These are phyloP conservation scores for Leptodactylus fuscus DNA, from an alignment of 2,113 vertebrate species.

Conservation along the genomic window DNA sequence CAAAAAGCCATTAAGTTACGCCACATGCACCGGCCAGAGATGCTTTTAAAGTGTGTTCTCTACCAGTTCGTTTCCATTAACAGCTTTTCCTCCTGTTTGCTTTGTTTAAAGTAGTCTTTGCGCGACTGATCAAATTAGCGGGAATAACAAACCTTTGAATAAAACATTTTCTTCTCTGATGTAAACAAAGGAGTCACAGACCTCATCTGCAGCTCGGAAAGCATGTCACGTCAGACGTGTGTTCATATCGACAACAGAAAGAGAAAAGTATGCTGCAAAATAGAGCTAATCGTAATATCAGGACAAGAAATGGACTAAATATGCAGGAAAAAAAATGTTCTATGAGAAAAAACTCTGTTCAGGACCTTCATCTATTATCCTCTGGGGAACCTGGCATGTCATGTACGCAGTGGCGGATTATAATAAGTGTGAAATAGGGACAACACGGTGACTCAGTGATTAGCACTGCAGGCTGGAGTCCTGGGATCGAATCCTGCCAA, in stretches of 20 bases:
- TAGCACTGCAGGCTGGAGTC: too few species aligned
- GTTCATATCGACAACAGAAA: neutral
- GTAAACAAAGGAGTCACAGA: neutral
- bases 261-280: neutral
- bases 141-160: conserved; percentile 15
- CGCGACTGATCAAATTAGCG: conserved; percentile 47
- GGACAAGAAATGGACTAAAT: too few species aligned
- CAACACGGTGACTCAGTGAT: too few species aligned
- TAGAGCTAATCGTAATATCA: too few species aligned
- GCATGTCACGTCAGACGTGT: neutral
- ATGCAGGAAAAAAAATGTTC: too few species aligned
- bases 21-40: neutral
- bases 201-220: neutral
- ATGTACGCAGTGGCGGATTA: too few species aligned
- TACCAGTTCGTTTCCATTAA: neutral
- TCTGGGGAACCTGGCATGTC: too few species aligned
- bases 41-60: neutral
- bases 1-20: neutral
- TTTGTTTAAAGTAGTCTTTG: conserved; percentile 30
- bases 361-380: too few species aligned
- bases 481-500: too few species aligned
- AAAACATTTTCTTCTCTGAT: conserved; percentile 26
- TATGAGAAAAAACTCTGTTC: too few species aligned
- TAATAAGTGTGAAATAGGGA: too few species aligned
- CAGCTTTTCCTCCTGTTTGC: conserved; percentile 46